These are phyloP conservation scores for Temnothorax unifasciatus DNA, from an alignment of 2,888 invertebrate species.

Conservation along the genomic window DNA sequence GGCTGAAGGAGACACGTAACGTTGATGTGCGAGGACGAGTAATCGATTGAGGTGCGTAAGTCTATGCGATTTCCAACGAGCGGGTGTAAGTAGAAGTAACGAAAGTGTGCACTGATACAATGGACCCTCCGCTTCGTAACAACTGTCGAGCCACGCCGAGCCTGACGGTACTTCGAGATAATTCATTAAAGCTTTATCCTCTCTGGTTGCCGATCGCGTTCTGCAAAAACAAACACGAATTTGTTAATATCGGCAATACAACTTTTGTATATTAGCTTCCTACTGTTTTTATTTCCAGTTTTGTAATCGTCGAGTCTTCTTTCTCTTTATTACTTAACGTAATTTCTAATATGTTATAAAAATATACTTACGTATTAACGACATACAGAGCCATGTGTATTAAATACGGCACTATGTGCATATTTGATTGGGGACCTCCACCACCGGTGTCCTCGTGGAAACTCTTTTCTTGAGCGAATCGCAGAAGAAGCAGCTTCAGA, in stretches of 20 bases:
- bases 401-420: constrained; percentile 98
- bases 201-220: constrained; percentile 91
- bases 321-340: not conserved
- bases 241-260: constrained; percentile 7
- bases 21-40: constrained; percentile 92
- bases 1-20: constrained; percentile 90
- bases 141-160: constrained; percentile 92
- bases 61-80: constrained; percentile 92
- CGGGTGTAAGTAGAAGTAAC: constrained; percentile 92
- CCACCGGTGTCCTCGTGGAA: constrained; percentile 99
- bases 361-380: constrained; percentile 92
- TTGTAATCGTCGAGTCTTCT: not conserved
- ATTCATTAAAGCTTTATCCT: constrained; percentile 92
- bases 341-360: not conserved
- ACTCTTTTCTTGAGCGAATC: constrained; percentile 97
- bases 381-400: constrained; percentile 98
- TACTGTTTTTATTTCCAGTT: not conserved
- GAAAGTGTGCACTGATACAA: constrained; percentile 95
- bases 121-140: constrained; percentile 96
- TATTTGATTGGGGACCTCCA: constrained; percentile 98
- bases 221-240: constrained; percentile 84
- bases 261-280: not conserved
- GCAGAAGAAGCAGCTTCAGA: constrained; percentile 94
- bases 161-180: constrained; percentile 90
- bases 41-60: constrained; percentile 92